phyloP scores from a whole-genome alignment of 2,797 vertebrate species.

The Bradypus variegatus region DNA sequence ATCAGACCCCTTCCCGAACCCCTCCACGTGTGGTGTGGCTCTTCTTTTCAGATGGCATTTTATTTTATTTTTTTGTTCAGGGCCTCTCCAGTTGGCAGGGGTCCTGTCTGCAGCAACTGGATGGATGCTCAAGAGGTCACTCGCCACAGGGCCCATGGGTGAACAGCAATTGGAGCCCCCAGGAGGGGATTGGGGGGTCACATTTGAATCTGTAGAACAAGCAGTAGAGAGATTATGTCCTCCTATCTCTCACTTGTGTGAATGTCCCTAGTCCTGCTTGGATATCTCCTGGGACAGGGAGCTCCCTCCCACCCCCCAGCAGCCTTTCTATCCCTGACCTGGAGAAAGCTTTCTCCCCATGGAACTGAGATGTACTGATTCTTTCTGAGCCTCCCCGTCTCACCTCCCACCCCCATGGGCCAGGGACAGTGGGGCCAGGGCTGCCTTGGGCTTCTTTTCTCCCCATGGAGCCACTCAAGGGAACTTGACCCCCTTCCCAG shows the following conservation, averaged over 20 bases:
- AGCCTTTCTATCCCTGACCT: not conserved
- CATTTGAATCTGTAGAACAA: not conserved
- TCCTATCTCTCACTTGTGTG: too few species aligned
- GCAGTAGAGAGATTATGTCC: not conserved
- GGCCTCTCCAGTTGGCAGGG: too few species aligned
- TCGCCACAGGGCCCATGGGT: not conserved
- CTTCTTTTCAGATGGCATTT: not conserved
- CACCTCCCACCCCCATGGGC: not conserved
- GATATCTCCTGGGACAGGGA: not conserved
- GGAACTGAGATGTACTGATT: not conserved
- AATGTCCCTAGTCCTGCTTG: not conserved
- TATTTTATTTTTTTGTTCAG: too few species aligned
- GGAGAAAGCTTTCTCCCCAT: not conserved
- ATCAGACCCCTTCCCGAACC: not conserved
- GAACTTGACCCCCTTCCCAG: too few species aligned
- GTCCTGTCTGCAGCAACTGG: not conserved
- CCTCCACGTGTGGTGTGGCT: not conserved
- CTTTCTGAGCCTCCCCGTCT: too few species aligned
- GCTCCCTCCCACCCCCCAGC: not conserved
- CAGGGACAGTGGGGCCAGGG: not conserved
- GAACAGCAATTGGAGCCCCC: not conserved
- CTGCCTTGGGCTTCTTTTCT: too few species aligned
- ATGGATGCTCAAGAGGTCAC: not conserved
- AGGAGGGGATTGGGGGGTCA: not conserved
- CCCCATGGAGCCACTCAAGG: too few species aligned